Evolutionary conservation across 2,797 vertebrate genomes (phyloP), one percentile per base, ranked within the genome.

Genomic region (Sebastes miniatus): DNA sequence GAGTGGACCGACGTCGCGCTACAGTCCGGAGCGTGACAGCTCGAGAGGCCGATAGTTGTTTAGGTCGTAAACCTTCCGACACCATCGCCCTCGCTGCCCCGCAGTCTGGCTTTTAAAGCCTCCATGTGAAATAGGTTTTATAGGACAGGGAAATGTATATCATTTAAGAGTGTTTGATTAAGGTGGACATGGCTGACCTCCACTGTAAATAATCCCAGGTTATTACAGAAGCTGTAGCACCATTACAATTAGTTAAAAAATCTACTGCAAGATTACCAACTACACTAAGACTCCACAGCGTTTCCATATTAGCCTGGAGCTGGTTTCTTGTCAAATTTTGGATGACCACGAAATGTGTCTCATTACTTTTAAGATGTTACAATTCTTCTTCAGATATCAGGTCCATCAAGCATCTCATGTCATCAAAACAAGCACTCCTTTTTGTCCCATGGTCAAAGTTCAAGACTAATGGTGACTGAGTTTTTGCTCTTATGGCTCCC

Each of bases 51-150:
- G 69, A 64, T 56, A 73, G 85, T 83, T 89, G 88, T 92, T 86
- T 83, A 56, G 88, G 79, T 86, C 54, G 71, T 93, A 94, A 94
- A 94, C 85, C 88, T 87, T 58, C 75, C 80, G 85, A 88, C 87
- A 85, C 69, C 14, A 0, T 69, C 31, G 62, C 87, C 75, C 67
- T 73, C n/a, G 8, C 66, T 31, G 82, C 77, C 75, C 73, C 9
- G 27, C 47, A 61, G 69, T 67, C 68, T 57, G 69, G 24, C 69
- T 86, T 84, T 77, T 79, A 71, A 65, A 83, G 76, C 68, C 52
- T 69, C 47, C 76, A 66, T 6, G 13, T 70, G 36, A 72, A 80
- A 83, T 24, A 70, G 25, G 12, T 71, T 91, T 89, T 76, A 87
- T 69, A 24, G 39, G 56, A 72, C 3, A 79, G 31, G 74, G 22